Evolutionary conservation across 2,113 vertebrate genomes (phyloP), one percentile per base, ranked within the genome.

Genomic region (Dromiciops gliroides): DNA sequence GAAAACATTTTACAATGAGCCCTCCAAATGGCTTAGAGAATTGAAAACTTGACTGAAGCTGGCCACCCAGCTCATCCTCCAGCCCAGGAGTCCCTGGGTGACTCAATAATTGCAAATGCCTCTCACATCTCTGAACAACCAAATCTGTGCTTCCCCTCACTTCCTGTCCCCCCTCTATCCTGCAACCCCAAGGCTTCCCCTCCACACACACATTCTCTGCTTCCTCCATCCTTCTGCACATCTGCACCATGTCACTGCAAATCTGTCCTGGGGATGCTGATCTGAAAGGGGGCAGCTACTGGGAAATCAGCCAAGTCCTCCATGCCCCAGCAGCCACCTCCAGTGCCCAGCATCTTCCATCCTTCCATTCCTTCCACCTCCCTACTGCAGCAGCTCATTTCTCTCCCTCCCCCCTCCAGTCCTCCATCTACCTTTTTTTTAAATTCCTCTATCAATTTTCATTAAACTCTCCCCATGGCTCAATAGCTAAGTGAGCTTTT

Each of bases 361-460:
- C 0, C 67, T n/a, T 83, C 67, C 67, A 83, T 44, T 44, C 67
- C n/a, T 44, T 19, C 67, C 67, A 75, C n/a, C n/a, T 83, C n/a
- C 67, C 67, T 83, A 83, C 16, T 83, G 67, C 6, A 44, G n/a
- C 67, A 90, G 44, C 53, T 24, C 28, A 83, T 44, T 47, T 89
- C 89, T 91, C 2, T 60, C 92, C 60, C 56, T 60, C 3, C 56
- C 53, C 60, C 31, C 31, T 67, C 60, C 31, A 67, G 37, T 4
- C 60, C 94, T 95, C 94, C 89, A 93, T 11, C 93, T 95, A 92
- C 95, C 95, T 89, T 98, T 97, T 50, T 97, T 97, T 98, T 67
- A 11, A 98, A 98, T 98, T 96, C 96, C 98, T 98, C 94, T 96
- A 98, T 98, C 94, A 97, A 99, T 98, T 98, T 97, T 98, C 98